Percentiles rank a stretch among this genome's conserved stretches.
phyloP scores from a whole-genome alignment of 2,797 vertebrate genomes.

The Acanthurus tractus region DNA sequence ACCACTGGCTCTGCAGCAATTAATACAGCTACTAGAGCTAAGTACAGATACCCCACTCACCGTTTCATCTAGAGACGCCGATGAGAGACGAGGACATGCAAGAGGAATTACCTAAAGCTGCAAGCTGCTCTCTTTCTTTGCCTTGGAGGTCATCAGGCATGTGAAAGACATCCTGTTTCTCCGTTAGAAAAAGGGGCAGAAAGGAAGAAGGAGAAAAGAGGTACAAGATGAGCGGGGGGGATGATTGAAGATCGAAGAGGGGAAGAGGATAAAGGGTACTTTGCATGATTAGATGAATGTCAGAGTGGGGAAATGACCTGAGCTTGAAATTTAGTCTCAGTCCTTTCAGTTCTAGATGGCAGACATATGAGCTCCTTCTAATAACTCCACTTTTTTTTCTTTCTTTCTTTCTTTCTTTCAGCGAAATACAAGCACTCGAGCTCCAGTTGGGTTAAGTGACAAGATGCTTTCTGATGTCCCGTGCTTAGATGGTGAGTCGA shows the following conservation, averaged over 20 bases:
- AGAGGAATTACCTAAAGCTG: conserved; percentile 88
- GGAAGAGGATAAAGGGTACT: conserved; percentile 47
- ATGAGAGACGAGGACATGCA: conserved; percentile 59
- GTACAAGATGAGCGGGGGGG: conserved; percentile 37
- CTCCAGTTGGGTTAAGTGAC: conserved; percentile 41
- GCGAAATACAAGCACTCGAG: conserved; percentile 39
- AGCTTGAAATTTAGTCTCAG: conserved; percentile 59
- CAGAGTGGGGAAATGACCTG: conserved; percentile 56
- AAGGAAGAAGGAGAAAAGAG: conserved; percentile 7
- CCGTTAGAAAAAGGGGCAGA: conserved; percentile 52
- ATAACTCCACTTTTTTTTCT: conserved; percentile 33
- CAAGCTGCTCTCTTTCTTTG: conserved; percentile 67
- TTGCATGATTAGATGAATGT: conserved; percentile 60
- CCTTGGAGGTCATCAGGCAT: conserved; percentile 80
- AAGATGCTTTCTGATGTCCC: conserved; percentile 50
- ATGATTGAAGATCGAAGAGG: conserved; percentile 66
- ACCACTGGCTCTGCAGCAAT: conserved; percentile 31
- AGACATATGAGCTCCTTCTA: conserved; percentile 57
- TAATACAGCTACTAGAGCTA: conserved; percentile 19
- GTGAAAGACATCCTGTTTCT: conserved; percentile 79
- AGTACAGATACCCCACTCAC: conserved; percentile 20
- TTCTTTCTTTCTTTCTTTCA: conserved; percentile 35
- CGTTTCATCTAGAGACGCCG: conserved; percentile 42
- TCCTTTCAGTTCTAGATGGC: conserved; percentile 48
- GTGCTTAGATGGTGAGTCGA: conserved; percentile 56